Conservation (phyloP, 2,113 vertebrate species). For the Benitochromis conjunctus region DNA sequence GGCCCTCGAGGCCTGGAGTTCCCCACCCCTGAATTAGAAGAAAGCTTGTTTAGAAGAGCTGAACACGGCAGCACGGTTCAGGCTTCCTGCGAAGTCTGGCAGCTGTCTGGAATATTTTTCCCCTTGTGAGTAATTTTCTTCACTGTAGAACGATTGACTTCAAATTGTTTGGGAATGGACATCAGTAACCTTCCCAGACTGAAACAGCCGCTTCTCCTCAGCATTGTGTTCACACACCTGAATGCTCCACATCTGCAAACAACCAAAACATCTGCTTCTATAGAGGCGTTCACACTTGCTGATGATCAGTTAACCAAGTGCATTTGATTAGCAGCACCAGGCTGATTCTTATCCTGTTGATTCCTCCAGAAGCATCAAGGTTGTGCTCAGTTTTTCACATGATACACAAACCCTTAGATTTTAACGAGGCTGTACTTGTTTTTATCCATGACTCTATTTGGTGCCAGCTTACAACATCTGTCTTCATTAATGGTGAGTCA, state of each 20-base stretch:
- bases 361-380: rapidly evolving
- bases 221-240: not conserved
- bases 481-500: not conserved
- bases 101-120: not conserved
- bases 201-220: not conserved
- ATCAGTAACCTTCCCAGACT: not conserved
- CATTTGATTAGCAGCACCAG: not conserved
- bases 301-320: not conserved
- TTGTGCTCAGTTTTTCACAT: rapidly evolving
- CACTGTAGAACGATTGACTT: rapidly evolving
- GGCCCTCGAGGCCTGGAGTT: not conserved
- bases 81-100: not conserved
- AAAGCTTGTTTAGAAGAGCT: rapidly evolving
- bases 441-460: not conserved
- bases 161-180: not conserved
- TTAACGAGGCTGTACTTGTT: not conserved
- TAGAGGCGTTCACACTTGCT: rapidly evolving
- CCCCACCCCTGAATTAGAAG: not conserved
- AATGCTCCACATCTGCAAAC: not conserved
- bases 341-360: not conserved
- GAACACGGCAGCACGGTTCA: not conserved
- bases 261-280: not conserved
- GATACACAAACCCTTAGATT: not conserved
- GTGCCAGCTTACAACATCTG: not conserved
- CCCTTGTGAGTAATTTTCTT: not conserved